These are phyloP conservation scores for Leontocebus nigricollis DNA, from an alignment of 2,797 vertebrate genomes.

Conservation along the genomic window DNA sequence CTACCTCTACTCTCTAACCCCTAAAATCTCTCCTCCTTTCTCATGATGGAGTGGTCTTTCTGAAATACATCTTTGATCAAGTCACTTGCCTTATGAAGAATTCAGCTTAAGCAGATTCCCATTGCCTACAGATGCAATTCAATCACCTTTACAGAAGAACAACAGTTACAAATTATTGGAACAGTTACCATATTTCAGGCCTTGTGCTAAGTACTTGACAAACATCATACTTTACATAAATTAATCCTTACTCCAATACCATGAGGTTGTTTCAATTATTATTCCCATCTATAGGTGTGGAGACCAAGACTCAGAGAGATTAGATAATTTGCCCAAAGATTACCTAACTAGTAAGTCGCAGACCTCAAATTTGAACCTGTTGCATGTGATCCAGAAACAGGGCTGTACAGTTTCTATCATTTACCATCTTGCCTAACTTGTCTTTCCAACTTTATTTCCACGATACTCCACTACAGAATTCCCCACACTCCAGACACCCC, in stretches of 20 bases:
- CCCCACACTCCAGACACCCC: background rate
- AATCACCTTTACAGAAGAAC: background rate
- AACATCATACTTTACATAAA: background rate
- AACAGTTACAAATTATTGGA: background rate
- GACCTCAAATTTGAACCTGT: background rate
- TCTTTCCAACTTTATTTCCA: background rate
- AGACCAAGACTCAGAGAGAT: background rate
- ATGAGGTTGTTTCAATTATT: background rate
- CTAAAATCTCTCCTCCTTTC: background rate
- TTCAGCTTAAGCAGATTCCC: background rate
- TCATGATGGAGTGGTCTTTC: background rate
- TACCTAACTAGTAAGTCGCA: background rate
- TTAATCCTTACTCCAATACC: background rate
- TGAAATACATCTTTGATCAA: slow-evolving; percentile 4
- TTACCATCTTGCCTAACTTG: background rate
- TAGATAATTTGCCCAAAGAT: background rate
- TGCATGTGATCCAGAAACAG: background rate
- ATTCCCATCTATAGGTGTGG: background rate
- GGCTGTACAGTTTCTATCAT: background rate
- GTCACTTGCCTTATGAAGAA: background rate
- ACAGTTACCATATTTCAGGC: background rate
- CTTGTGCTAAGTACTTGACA: background rate
- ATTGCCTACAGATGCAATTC: background rate
- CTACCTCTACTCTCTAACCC: background rate
- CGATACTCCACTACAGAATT: background rate